Conservation (phyloP, 2,113 vertebrate genomes). For the Lutjanus erythropterus region DNA sequence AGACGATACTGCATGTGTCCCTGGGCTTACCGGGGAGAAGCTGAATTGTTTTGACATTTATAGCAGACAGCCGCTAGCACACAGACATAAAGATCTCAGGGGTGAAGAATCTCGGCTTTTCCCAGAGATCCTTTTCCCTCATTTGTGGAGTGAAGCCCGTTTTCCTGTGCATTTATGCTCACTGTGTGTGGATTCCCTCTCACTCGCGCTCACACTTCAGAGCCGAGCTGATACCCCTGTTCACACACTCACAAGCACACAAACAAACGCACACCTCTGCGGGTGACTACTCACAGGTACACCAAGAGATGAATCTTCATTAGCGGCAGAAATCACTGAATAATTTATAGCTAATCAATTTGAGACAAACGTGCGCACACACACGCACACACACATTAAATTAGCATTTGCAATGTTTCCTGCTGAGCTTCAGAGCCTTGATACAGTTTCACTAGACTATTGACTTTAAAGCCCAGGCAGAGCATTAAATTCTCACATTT, state of each 20-base stretch:
- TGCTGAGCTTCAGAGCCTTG: slow-evolving; percentile 14
- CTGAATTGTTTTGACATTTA: slow-evolving; percentile 43
- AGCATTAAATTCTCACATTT: background rate
- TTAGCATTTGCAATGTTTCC: slow-evolving; percentile 44
- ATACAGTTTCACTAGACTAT: slow-evolving; percentile 24
- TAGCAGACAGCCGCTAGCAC: slow-evolving; percentile 19
- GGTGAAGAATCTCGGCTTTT: background rate
- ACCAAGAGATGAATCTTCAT: slow-evolving; percentile 65
- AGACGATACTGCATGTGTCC: slow-evolving; percentile 40
- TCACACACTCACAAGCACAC: slow-evolving; percentile 13
- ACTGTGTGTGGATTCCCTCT: slow-evolving; percentile 49
- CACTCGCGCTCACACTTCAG: slow-evolving; percentile 54
- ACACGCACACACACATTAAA: slow-evolving; percentile 10
- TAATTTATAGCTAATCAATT: slow-evolving; percentile 74
- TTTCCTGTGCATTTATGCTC: background rate
- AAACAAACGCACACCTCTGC: slow-evolving; percentile 7
- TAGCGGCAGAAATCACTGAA: slow-evolving; percentile 66
- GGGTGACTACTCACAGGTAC: slow-evolving; percentile 53
- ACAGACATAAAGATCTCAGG: slow-evolving; percentile 18
- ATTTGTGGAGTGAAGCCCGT: slow-evolving; percentile 16
- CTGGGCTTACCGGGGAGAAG: background rate
- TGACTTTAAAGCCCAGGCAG: slow-evolving; percentile 31
- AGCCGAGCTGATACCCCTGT: slow-evolving; percentile 26
- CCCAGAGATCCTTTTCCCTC: background rate
- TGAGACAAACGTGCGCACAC: slow-evolving; percentile 24